Evolutionary conservation across 1,140 invertebrate genomes (phyloP).

Genomic region (Trichogramma pretiosum): DNA sequence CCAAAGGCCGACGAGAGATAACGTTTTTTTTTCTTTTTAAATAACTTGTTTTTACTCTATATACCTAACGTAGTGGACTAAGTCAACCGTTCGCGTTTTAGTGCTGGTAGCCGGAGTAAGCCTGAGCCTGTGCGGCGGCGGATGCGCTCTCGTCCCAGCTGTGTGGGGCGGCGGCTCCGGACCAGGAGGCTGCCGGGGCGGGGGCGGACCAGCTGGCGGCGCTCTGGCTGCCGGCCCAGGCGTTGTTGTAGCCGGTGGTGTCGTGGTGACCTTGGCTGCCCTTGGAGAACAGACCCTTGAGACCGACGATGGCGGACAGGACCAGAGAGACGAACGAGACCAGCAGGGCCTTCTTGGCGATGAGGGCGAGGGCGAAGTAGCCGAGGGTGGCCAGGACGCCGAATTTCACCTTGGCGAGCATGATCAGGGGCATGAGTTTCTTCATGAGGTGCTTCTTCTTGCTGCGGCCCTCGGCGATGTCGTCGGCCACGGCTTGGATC

Average conservation of each 20-base stretch:
- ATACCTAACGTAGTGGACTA: too few species aligned
- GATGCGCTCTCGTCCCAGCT: background rate
- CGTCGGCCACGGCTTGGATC: conserved; percentile 47
- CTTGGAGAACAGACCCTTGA: conserved; percentile 43
- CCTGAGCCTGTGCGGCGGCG: too few species aligned
- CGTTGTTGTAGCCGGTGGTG: conserved; percentile 36
- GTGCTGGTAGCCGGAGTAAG: too few species aligned
- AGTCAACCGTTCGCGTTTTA: too few species aligned
- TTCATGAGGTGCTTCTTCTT: conserved; percentile 46
- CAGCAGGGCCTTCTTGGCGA: conserved; percentile 61
- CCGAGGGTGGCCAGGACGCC: conserved; percentile 47
- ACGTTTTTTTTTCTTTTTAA: too few species aligned
- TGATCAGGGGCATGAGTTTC: conserved; percentile 50
- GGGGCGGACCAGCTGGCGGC: background rate
- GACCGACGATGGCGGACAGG: conserved; percentile 51
- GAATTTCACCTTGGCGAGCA: conserved; percentile 54
- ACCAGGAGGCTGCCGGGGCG: conserved; percentile 27
- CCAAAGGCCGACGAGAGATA: too few species aligned
- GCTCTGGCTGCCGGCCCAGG: conserved; percentile 28
- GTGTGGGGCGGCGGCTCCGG: conserved; percentile 11
- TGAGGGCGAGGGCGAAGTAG: conserved; percentile 52
- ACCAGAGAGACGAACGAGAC: conserved; percentile 54
- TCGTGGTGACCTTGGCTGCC: conserved; percentile 25
- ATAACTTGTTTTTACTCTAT: too few species aligned
- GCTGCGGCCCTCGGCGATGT: conserved; percentile 57